phyloP scores from a whole-genome alignment of 2,113 vertebrate genomes.

The Oreochromis aureus region DNA sequence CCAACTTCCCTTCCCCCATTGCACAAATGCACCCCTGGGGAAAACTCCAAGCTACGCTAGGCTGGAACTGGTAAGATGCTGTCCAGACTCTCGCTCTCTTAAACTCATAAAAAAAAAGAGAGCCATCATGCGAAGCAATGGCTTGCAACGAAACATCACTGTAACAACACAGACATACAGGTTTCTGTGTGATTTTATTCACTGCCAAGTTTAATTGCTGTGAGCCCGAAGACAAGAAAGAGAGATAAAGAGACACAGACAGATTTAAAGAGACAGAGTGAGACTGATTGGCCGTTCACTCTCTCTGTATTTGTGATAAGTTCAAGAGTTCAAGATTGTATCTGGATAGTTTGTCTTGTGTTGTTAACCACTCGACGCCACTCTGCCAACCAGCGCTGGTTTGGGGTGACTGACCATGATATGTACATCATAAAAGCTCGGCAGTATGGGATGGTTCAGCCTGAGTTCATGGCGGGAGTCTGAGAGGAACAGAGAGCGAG shows the following conservation, averaged over 20 bases:
- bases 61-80: constrained; percentile 38
- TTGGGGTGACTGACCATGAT: constrained; percentile 68
- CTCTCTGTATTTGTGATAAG: constrained; percentile 40
- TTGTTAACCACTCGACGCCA: constrained; percentile 60
- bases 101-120: constrained; percentile 9
- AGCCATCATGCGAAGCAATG: constrained; percentile 19
- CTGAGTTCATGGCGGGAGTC: constrained; percentile 61
- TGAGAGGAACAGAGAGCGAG: neutral
- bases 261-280: constrained; percentile 33
- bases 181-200: neutral
- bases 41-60: constrained; percentile 14
- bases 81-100: constrained; percentile 47
- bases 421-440: constrained; percentile 61
- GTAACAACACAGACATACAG: constrained; percentile 13
- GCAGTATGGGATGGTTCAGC: constrained; percentile 51
- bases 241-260: neutral
- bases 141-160: constrained; percentile 26
- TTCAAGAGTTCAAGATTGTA: constrained; percentile 65
- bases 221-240: neutral
- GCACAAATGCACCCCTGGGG: neutral
- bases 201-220: constrained; percentile 32
- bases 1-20: constrained; percentile 43
- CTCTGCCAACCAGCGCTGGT: constrained; percentile 63
- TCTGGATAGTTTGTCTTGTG: constrained; percentile 57
- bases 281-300: constrained; percentile 36